Evolutionary conservation across 2,113 vertebrate species (phyloP), one percentile per base, ranked within the genome.

Genomic region (Chunga burmeisteri): DNA sequence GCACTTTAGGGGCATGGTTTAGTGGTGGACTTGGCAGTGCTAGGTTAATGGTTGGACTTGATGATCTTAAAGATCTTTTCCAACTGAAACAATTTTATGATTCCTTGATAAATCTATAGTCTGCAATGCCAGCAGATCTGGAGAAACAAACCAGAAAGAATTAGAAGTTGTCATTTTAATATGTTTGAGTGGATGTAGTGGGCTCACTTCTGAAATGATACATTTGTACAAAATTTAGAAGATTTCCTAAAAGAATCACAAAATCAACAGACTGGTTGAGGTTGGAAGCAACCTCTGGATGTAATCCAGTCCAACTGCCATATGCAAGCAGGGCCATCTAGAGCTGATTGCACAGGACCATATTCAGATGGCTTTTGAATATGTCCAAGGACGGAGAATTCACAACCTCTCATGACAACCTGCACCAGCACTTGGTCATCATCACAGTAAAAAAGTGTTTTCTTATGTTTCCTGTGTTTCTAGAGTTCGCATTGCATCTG

Each of bases 281-380:
- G 8, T 25, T 66, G 34, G 17, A 93, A 96, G 44, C 14, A 11
- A 38, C 3, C 7, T 84, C 49, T 47, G 17, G 16, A 44, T 2
- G 3, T 62, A 29, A 65, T 19, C 38, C 72, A 2, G 18, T 77
- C 52, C 19, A 80, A 32, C 3, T 2, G 8, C 3, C 1, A 30
- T 36, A 6, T 5, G 1, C 23, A 75, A 25, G n/a, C 19, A 63
- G 13, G 25, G 5, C 7, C 5, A 15, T 6, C 15, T 66, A n/a
- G 8, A 62, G 4, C 4, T 26, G 11, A 7, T 29, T 59, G 16
- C 26, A 10, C n/a, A 82, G 38, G 25, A 34, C 26, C 0, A 0
- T 62, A 14, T 34, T 16, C 14, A 40, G 38, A 58, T 34, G 20
- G 4, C 17, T 88, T 91, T 58, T 52, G 6, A 80, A 3, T 86